Evolutionary conservation across 2,888 invertebrate species (phyloP).

Genomic region (Chrysodeixis includens): DNA sequence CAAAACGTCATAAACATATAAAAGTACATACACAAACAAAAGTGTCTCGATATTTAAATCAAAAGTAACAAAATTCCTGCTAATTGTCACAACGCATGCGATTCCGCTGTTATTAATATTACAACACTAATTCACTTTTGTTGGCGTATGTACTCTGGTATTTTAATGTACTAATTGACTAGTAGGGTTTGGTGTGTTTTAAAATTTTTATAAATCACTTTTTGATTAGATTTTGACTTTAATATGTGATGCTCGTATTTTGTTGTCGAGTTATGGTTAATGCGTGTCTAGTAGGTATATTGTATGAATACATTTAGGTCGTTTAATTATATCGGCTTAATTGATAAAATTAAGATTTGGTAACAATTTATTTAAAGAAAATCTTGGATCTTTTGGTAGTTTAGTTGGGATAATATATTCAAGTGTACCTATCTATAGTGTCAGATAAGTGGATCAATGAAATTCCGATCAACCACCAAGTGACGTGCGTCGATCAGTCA

Average conservation of each 20-base stretch:
- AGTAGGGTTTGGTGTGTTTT: constrained; percentile 44
- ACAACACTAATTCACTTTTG: constrained; percentile 56
- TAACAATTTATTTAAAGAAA: no score
- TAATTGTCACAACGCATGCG: constrained; percentile 67
- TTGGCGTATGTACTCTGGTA: constrained; percentile 42
- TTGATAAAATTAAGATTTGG: no score
- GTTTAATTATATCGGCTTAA: no score
- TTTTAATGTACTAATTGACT: constrained; percentile 59
- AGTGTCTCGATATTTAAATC: constrained; percentile 55
- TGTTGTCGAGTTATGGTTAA: neutral
- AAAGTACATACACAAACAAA: constrained; percentile 33
- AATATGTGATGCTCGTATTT: constrained; percentile 23
- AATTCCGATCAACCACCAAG: no score
- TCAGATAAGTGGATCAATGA: no score
- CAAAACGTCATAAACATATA: constrained; percentile 2
- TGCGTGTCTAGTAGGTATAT: neutral
- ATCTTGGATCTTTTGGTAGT: no score
- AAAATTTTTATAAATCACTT: constrained; percentile 55
- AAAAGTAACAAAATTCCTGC: constrained; percentile 55
- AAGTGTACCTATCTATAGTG: no score
- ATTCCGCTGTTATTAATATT: constrained; percentile 64
- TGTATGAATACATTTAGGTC: neutral
- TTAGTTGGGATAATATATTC: no score
- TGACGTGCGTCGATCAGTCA: no score
- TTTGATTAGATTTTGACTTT: constrained; percentile 52